phyloP scores from a whole-genome alignment of 2,113 vertebrate genomes.

The Danionella cerebrum region DNA sequence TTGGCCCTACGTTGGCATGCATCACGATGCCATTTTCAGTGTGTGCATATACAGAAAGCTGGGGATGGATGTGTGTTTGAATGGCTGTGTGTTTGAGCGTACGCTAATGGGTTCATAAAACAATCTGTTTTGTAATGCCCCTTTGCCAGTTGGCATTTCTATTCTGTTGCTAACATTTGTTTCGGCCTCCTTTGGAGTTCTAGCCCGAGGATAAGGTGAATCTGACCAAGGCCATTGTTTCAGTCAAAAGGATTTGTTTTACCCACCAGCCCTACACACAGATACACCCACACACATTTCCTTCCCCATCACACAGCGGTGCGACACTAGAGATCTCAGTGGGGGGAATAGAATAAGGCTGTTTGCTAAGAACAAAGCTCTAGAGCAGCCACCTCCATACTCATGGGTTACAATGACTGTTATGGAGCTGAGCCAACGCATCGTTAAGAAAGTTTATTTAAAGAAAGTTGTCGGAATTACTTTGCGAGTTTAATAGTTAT shows the following conservation, averaged over 20 bases:
- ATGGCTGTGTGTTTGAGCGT: slow-evolving; percentile 18
- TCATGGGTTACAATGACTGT: background rate
- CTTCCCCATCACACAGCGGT: background rate
- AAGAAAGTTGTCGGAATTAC: slow-evolving; percentile 4
- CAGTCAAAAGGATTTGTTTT: slow-evolving; percentile 16
- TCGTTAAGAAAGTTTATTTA: no score
- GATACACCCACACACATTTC: slow-evolving; percentile 15
- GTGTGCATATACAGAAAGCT: slow-evolving; percentile 4
- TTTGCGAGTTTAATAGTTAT: slow-evolving; percentile 18
- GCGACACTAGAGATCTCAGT: slow-evolving; percentile 37
- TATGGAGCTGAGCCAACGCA: slow-evolving; percentile 4
- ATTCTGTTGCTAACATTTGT: background rate
- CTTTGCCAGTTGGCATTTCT: slow-evolving; percentile 17
- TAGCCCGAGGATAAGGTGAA: slow-evolving; percentile 25
- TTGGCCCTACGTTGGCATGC: slow-evolving; percentile 4
- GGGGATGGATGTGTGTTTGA: background rate
- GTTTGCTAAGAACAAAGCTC: slow-evolving; percentile 33
- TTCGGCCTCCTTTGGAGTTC: slow-evolving; percentile 24
- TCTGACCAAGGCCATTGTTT: slow-evolving; percentile 11
- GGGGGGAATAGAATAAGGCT: slow-evolving; percentile 38
- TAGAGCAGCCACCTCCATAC: slow-evolving; percentile 27
- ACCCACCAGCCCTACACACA: slow-evolving; percentile 4
- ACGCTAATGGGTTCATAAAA: slow-evolving; percentile 22
- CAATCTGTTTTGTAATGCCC: slow-evolving; percentile 22
- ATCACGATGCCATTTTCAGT: background rate